Evolutionary conservation across 2,888 invertebrate species (phyloP), one percentile per base, ranked within the genome.

Genomic region (Serripes groenlandicus): DNA sequence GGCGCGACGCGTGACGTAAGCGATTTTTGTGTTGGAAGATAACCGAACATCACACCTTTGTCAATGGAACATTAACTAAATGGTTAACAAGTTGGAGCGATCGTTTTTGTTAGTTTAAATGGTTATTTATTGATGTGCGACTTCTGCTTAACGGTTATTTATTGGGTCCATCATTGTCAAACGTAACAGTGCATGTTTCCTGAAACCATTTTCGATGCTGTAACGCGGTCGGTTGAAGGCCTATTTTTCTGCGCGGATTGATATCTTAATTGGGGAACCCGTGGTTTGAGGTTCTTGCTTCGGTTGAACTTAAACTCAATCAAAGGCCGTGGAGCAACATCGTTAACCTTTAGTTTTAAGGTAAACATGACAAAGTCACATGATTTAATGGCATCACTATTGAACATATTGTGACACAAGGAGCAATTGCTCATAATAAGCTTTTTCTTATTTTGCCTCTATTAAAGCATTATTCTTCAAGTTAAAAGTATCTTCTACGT

Each of bases 141-240:
- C 34, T 1, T 32, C 21, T 28, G 62, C n/a, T 62, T 32, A 62
- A 62, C 62, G 32, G 34, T 62, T 34, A n/a, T 62, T 62, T 62
- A 62, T 62, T 62, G 62, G 34, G 15, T 34, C 28, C 32, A 32
- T 5, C 32, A 23, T 42, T 66, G 83, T 79, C 83, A 83, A 58
- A 68, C 74, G 79, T 52, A 79, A 56, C 78, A n/a, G 72, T 26
- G 54, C 75, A 66, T 54, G 71, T 60, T 79, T 83, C 83, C 83
- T 42, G 56, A 49, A 72, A 28, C 37, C 62, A 70, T 77, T 72
- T 54, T 30, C 34, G 49, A 42, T 42, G 42, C 37, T 42, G 26
- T 66, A 62, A 62, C 28, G 32, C 30, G 4, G 62, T 62, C 34
- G n/a, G 2, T 30, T n/a, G 30, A 3, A 1, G n/a, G 34, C 30